A percentile compares a stretch with the other conserved stretches of the same genome.
Evolutionary conservation across 2,888 invertebrate species (phyloP).

Genomic region (Habroteleia sp.): DNA sequence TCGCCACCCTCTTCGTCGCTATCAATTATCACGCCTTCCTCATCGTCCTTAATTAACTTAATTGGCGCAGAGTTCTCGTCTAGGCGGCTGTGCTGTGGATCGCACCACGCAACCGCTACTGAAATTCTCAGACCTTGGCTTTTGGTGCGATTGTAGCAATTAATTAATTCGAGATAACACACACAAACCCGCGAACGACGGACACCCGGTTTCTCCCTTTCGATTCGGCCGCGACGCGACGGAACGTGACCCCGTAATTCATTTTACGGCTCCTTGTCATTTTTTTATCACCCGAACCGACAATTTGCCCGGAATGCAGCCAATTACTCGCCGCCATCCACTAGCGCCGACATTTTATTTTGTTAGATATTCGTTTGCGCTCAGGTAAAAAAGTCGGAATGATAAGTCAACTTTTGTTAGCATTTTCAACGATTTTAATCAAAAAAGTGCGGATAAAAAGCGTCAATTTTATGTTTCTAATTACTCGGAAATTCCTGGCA

Average conservation of each 20-base stretch:
- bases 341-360: conserved; percentile 33
- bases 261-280: conserved; percentile 53
- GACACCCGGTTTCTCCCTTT: conserved; percentile 30
- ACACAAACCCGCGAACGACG: conserved; percentile 17
- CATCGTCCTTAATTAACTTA: conserved; percentile 61
- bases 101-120: conserved; percentile 33
- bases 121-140: conserved; percentile 58
- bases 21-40: conserved; percentile 44
- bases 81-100: conserved; percentile 43
- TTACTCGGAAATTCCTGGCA: too few relatives aligned
- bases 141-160: conserved; percentile 59
- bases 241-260: conserved; percentile 54
- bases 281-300: conserved; percentile 41
- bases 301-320: conserved; percentile 59
- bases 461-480: too few relatives aligned
- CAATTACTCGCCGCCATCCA: conserved; percentile 56
- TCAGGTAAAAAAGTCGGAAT: too few relatives aligned
- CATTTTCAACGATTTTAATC: too few relatives aligned
- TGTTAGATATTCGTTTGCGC: too few relatives aligned
- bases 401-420: too few relatives aligned
- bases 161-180: conserved; percentile 60
- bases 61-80: conserved; percentile 48
- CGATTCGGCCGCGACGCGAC: conserved; percentile 32
- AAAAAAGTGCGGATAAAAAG: too few relatives aligned
- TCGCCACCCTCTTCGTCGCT: conserved; percentile 1